Percentiles rank a stretch among this genome's conserved stretches.
phyloP scores from a whole-genome alignment of 2,113 vertebrate species.

The Numida meleagris region DNA sequence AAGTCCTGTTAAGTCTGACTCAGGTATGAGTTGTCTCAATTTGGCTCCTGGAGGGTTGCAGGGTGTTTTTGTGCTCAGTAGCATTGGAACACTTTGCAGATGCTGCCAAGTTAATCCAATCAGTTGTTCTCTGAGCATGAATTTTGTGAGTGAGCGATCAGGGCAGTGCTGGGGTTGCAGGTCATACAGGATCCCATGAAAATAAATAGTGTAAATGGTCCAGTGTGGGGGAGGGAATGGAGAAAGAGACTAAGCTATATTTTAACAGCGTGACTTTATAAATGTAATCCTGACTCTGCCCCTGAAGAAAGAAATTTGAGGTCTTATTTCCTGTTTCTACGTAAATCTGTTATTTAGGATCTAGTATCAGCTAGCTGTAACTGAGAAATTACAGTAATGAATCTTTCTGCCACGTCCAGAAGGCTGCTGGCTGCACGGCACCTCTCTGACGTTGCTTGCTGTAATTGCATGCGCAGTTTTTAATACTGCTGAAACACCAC shows the following conservation, averaged over 20 bases:
- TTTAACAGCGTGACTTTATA: neutral
- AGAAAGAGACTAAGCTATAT: neutral
- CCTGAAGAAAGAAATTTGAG: neutral
- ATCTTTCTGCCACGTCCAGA: neutral
- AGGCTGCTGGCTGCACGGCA: neutral
- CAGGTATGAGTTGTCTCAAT: constrained; percentile 16
- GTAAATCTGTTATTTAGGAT: neutral
- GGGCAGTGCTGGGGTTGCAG: neutral
- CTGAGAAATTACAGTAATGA: neutral
- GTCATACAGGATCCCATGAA: neutral
- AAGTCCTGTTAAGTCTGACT: constrained; percentile 23
- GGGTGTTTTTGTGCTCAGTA: neutral
- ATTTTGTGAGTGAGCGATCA: neutral
- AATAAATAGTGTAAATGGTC: neutral
- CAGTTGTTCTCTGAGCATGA: neutral
- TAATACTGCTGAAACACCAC: neutral
- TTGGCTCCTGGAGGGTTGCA: neutral
- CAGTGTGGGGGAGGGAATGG: neutral
- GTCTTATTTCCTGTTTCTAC: neutral
- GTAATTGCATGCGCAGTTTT: constrained; percentile 1
- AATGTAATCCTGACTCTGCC: neutral
- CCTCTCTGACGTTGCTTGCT: neutral
- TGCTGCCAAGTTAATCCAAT: neutral
- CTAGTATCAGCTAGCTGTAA: neutral
- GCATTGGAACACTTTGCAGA: neutral